Evolutionary conservation across 2,797 vertebrate species (phyloP), one percentile per base, ranked within the genome.

Genomic region (Gymnodraco acuticeps): DNA sequence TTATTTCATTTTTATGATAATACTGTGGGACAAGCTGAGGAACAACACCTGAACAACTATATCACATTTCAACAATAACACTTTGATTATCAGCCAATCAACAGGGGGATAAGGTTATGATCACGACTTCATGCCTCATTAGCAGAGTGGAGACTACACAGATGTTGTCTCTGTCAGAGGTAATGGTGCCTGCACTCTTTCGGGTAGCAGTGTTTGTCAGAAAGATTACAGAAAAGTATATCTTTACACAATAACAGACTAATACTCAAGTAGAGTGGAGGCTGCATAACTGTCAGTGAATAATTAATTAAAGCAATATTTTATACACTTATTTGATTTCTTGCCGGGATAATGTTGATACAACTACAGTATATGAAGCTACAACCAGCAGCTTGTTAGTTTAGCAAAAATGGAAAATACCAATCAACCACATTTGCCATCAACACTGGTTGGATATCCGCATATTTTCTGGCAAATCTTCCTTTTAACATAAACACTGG

Each of bases 1-100:
- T 51, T 51, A 52, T 78, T 75, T 66, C 16, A 59, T 38, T 65
- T 53, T 51, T 65, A 42, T 73, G 42, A 83, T 51, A 58, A 68
- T 5, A 52, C 48, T 43, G 20, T 33, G 61, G 73, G 46, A 45
- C 1, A 14, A 66, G 59, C 19, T 53, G 75, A 51, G 14, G 56
- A 23, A 1, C n/a, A 13, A 48, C 52, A 50, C 42, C 42, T 41
- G 45, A 6, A 66, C 14, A 77, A 31, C 56, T 31, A 55, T 6
- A 59, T 52, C 19, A 12, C 2, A n/a, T 58, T 65, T 70, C 12
- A 56, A 46, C 20, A 33, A 23, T 20, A 27, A 38, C 0, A 20
- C 15, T 54, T 16, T 20, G 27, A 65, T 45, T 50, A 56, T 23
- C 14, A 59, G 62, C 19, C 15, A 56, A n/a, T 53, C n/a, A 63